These are phyloP conservation scores for Carterocephalus palaemon DNA, from an alignment of 2,888 invertebrate genomes.

Conservation along the genomic window DNA sequence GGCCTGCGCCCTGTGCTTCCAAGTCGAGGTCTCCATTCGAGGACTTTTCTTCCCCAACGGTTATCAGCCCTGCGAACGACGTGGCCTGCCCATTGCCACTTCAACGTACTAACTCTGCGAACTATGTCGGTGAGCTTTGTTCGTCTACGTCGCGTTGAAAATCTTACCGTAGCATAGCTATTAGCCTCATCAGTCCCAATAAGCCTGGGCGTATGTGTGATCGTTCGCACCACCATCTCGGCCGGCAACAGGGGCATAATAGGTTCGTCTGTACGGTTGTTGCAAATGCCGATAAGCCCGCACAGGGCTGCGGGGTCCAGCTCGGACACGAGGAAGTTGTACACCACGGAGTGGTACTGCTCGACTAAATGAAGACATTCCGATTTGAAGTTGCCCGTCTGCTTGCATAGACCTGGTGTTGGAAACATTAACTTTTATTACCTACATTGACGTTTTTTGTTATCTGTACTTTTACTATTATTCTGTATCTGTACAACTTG, in stretches of 20 bases:
- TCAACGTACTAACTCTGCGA: too few species aligned
- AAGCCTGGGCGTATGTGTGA: constrained; percentile 38
- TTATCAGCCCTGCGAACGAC: too few species aligned
- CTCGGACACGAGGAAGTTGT: constrained; percentile 82
- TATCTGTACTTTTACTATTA: too few species aligned
- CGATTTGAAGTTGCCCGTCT: constrained; percentile 84
- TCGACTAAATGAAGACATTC: constrained; percentile 89
- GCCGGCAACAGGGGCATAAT: constrained; percentile 81
- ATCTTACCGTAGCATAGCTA: constrained; percentile 39
- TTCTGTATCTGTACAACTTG: too few species aligned
- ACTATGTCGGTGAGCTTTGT: too few species aligned
- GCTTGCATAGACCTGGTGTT: constrained; percentile 84
- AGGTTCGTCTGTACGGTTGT: constrained; percentile 53
- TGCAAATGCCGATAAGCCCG: constrained; percentile 84
- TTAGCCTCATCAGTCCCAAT: constrained; percentile 63
- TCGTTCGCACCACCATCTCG: constrained; percentile 56
- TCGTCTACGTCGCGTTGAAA: too few species aligned
- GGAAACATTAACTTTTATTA: neutral
- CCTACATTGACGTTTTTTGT: too few species aligned
- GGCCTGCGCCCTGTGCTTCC: too few species aligned
- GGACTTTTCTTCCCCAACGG: too few species aligned
- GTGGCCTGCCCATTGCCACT: too few species aligned
- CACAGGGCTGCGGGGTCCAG: constrained; percentile 86
- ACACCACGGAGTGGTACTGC: constrained; percentile 87
- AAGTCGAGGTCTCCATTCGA: too few species aligned